Evolutionary conservation across 1,140 invertebrate species (phyloP), one percentile per base, ranked within the genome.

Genomic region (Liolophura sinensis): DNA sequence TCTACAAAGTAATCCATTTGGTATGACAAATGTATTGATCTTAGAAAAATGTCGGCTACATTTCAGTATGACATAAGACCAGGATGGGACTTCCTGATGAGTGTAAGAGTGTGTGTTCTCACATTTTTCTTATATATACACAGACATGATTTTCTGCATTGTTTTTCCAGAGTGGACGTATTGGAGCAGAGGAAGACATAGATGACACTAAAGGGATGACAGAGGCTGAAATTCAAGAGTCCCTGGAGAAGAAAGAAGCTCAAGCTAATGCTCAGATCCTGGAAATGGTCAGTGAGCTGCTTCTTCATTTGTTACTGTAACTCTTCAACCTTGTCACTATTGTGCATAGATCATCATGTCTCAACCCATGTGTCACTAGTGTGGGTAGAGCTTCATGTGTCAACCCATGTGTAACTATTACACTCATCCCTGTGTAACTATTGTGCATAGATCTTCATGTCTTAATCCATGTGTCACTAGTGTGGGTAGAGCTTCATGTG

Each of bases 191-290:
- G 86, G 96, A 99, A 87, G 91, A 92, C 57, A 91, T 98, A 64
- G 93, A 99, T 85, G 96, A 98, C 74, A 91, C 90, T 16, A 89
- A 91, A 71, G 96, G 94, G 0, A 92, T 92, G 86, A 90, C 89
- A 31, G 85, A 88, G 58, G 90, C 91, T 78, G 93, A 99, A 87
- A 88, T 98, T 60, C 89, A 90, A 64, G 95, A 98, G 86, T 89
- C 95, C 78, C 88, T 93, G 68, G 91, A 94, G 76, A 91, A 95
- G 60, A 92, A 93, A 73, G 97, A 99, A 86, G 96, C 96, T 0
- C 94, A 95, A 86, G 94, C 97, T 20, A 88, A 96, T 76, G 97
- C 98, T 12, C 97, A 97, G 22, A 96, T 99, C 72, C 86, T 99
- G 51, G 97, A 99, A 89, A 99, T 99, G 87, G 94, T 86, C 71